Evolutionary conservation across 1,140 invertebrate genomes (phyloP), one percentile per base, ranked within the genome.

Genomic region (Drosophila virilis): DNA sequence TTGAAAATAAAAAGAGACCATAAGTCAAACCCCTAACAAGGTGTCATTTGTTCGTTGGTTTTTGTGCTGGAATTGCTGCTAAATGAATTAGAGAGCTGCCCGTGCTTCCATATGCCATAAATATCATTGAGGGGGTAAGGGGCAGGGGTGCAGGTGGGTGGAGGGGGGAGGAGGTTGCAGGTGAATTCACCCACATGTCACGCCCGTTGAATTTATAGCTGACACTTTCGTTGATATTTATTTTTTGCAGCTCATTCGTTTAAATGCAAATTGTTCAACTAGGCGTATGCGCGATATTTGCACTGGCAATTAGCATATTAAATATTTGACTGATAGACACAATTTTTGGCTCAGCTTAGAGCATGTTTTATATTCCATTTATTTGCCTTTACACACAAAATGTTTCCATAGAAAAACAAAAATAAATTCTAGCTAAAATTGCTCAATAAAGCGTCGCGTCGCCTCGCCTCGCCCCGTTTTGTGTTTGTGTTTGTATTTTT

Each of bases 191-290:
- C 72, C 67, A 58, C 67, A 51, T 70, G 66, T 55, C 57, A 32
- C 28, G 43, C 42, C 45, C 54, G 59, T 54, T 66, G 58, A 62
- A 78, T 78, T 76, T 88, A 88, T 65, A 74, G 51, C 69, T 66
- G 68, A 89, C 83, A 89, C 84, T 89, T 84, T 89, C 70, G 40
- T 67, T 84, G 2, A 28, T 28, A 28, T 28, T 28, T 28, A 28
- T 89, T 89, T 73, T 37, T 59, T 38, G 40, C 60, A 64, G 77
- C 62, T 42, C 60, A 68, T 78, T 69, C 59, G 60, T 78, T 75
- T 66, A 75, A 78, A 89, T 89, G 77, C 77, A 80, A 89, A 88
- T 83, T 75, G 74, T 33, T 75, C 74, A 80, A 74, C 59, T 73
- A 55, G 73, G 80, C 80, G 73, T 64, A 80, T 66, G 66, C 78